These are phyloP conservation scores for Setipinna tenuifilis DNA, from an alignment of 2,797 vertebrate species.

Conservation along the genomic window DNA sequence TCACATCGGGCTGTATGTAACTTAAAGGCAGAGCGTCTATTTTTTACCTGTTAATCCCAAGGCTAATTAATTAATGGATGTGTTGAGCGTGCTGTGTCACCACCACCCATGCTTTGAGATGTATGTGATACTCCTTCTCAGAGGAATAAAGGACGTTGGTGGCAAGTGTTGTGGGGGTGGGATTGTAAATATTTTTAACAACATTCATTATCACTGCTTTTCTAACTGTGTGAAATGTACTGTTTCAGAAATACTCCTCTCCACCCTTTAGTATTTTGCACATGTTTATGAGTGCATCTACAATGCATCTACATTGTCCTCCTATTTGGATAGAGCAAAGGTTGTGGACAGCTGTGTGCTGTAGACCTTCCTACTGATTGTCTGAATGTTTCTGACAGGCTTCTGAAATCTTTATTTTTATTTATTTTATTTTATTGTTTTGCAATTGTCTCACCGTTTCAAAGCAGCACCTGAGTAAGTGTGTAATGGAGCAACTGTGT, in stretches of 20 bases:
- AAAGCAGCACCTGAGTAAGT: not conserved
- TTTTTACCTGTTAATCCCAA: not conserved
- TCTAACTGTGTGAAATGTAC: too few relatives aligned
- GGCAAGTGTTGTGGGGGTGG: too few relatives aligned
- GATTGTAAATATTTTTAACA: too few relatives aligned
- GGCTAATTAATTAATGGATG: not conserved
- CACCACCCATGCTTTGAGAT: not conserved
- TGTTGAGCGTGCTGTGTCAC: not conserved
- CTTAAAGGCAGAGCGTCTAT: not conserved
- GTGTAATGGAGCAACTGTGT: slow-evolving; percentile 43
- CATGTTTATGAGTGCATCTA: too few relatives aligned
- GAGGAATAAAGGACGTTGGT: not conserved
- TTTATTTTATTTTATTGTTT: not conserved
- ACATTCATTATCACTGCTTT: too few relatives aligned
- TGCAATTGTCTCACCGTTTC: not conserved
- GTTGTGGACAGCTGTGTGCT: not conserved
- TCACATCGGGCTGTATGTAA: not conserved
- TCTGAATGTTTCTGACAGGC: slow-evolving; percentile 8
- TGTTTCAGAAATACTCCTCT: too few relatives aligned
- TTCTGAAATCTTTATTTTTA: not conserved
- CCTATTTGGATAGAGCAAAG: not conserved
- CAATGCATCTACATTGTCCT: not conserved
- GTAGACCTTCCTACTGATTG: not conserved
- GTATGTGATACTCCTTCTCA: not conserved
- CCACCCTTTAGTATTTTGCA: too few relatives aligned